These are phyloP conservation scores for Dorcus hopei DNA, from an alignment of 2,888 invertebrate genomes.

Conservation along the genomic window DNA sequence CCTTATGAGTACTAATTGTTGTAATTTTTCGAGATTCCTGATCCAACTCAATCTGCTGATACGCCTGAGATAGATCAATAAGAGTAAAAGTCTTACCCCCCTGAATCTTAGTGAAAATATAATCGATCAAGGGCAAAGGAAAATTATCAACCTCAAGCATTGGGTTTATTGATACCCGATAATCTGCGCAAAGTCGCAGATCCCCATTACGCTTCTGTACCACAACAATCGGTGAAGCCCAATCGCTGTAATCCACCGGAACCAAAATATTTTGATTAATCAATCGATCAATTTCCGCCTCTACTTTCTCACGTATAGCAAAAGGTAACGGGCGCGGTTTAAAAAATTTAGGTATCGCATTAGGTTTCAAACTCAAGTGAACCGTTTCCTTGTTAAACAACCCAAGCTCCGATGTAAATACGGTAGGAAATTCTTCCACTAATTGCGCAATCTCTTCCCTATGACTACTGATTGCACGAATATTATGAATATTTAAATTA, in stretches of 20 bases:
- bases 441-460: too few relatives aligned
- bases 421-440: background rate
- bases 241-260: conserved; percentile 13
- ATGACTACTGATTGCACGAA: background rate
- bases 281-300: conserved; percentile 9
- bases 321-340: background rate
- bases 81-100: conserved; percentile 21
- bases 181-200: conserved; percentile 26
- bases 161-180: conserved; percentile 26
- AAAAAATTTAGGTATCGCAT: background rate
- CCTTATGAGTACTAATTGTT: conserved; percentile 21
- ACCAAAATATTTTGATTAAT: conserved; percentile 4
- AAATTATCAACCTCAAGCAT: conserved; percentile 23
- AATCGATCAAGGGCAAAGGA: conserved; percentile 28
- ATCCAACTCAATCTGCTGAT: conserved; percentile 18
- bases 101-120: conserved; percentile 11
- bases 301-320: conserved; percentile 5
- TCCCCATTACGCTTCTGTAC: conserved; percentile 22
- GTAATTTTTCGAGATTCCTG: conserved; percentile 10
- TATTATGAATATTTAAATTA: background rate
- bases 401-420: background rate
- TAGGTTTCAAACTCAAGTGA: background rate
- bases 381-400: background rate
- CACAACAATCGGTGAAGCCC: conserved; percentile 26
- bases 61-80: conserved; percentile 19